These are phyloP conservation scores for Leptothorax acervorum DNA, from an alignment of 2,888 invertebrate genomes.

Conservation along the genomic window DNA sequence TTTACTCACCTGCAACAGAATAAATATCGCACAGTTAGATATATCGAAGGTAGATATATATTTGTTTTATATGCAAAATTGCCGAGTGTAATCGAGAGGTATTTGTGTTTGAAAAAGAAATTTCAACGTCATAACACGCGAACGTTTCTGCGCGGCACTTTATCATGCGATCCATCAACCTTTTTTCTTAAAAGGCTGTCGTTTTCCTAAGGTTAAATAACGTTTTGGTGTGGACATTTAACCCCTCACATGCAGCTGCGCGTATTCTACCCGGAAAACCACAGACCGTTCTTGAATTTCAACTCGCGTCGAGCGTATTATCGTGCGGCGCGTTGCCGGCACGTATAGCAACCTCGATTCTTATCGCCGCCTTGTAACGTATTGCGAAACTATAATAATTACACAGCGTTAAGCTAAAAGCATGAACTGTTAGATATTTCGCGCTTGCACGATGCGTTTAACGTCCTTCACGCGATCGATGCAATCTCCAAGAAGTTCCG, in stretches of 20 bases:
- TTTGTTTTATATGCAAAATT: constrained; percentile 2
- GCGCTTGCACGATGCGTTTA: constrained; percentile 45
- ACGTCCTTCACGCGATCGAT: constrained; percentile 46
- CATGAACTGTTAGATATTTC: constrained; percentile 47
- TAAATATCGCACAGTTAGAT: constrained; percentile 11
- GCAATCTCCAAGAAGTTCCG: constrained; percentile 40
- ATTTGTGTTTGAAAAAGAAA: constrained; percentile 16
- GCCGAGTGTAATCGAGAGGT: not conserved
- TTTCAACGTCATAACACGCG: constrained; percentile 3
- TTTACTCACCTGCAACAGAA: constrained; percentile 45
- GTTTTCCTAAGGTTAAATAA: constrained; percentile 7
- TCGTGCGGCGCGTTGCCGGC: constrained; percentile 44
- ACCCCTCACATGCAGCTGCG: constrained; percentile 3
- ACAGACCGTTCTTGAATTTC: constrained; percentile 42
- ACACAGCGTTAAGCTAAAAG: constrained; percentile 41
- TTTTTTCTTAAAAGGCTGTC: not conserved
- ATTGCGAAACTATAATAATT: constrained; percentile 56
- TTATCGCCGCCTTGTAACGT: constrained; percentile 48
- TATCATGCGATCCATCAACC: not conserved
- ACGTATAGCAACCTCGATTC: constrained; percentile 27
- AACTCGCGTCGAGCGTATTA: constrained; percentile 32
- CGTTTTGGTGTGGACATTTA: constrained; percentile 9
- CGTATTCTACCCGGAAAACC: constrained; percentile 22
- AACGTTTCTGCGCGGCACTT: not conserved
- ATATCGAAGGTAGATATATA: not conserved